Base-by-base conservation (phyloP, 2,888 invertebrate genomes). In the Pseudococcus viburni region DNA sequence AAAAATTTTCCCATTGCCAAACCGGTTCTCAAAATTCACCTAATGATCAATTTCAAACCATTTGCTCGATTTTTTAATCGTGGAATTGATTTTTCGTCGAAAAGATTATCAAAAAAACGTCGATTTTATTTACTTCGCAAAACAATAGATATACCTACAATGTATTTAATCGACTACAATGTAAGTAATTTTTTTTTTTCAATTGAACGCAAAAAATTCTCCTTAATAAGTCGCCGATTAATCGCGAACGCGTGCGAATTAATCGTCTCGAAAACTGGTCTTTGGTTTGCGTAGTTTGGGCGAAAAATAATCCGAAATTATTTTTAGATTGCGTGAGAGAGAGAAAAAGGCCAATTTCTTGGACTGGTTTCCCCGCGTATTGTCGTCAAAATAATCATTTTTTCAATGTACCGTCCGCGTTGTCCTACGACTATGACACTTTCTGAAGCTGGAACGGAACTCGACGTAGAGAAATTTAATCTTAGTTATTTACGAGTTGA, bases 121-220 rank as follows among this genome's bases (percentile, higher is more conserved):
- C 51, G 12, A 4, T 11, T 51, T 51, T 51, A 51, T 51, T 51
- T 12, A 55, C 22, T 9, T 22, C 22, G 64, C 2, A 64, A 64
- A 64, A 59, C 59, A 59, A 59, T 59, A 64, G 64, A 1, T 9
- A 22, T 15, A n/a, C n/a, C n/a, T n/a, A 59, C 59, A 59, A 59
- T 59, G 15, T 12, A 15, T 59, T 5, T 59, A 22, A 64, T 64
- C 22, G 22, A 64, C 3, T 0, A 3, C 55, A 15, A n/a, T 55
- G n/a, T 55, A 42, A 5, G 42, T 42, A 55, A 55, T 55, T 55
- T 55, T 55, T 55, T 55, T 55, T 55, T 55, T 55, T 5, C n/a
- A 59, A 59, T 59, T n/a, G 15, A 59, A 59, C 59, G 59, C 59
- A 59, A 59, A 59, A 59, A 59, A 59, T 59, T 59, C 59, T 22